Base-by-base conservation (phyloP, 2,888 invertebrate genomes). In the Pheosia gnoma region DNA sequence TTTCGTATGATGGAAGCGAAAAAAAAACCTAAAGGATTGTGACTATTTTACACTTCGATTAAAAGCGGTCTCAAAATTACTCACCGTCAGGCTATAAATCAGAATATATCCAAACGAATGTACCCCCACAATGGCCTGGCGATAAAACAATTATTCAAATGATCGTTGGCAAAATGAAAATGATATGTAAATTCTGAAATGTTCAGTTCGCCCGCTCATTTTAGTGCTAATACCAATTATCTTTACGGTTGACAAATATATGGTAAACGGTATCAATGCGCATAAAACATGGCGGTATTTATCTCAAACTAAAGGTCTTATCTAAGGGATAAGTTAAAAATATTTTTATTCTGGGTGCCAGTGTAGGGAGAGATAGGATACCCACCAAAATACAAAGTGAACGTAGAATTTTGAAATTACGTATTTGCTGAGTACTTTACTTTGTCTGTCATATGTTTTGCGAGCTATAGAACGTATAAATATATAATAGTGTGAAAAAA, bases 71-170 rank as follows among this genome's bases (percentile, higher is more conserved):
- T 47, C n/a, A 47, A n/a, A 47, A 47, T n/a, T n/a, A 25, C 25
- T 25, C 25, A 25, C 51, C 9, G 25, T 25, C 8, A 13, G 59
- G 65, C 70, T 67, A 78, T 84, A 84, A 86, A 86, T 85, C 83
- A 79, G 75, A 75, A 79, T 75, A 77, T 71, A 77, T 72, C 66
- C 66, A 69, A 80, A 74, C 75, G 75, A 79, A 80, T 75, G 77
- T 79, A 81, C 77, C 66, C 71, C 72, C 77, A 68, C 74, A 81
- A 80, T 74, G 78, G 84, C 84, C 45, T 80, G 84, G 80, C 80
- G 87, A 87, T 86, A 88, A 25, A 85, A 82, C 87, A 89, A 91
- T 90, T 90, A 91, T 89, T 89, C 86, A 89, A 90, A 89, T 88
- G 77, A 82, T 71, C 73, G 75, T 77, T 79, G 75, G 74, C 79